These are phyloP conservation scores for Aphelenchoides avenae DNA, from an alignment of 1,140 invertebrate species.

Conservation along the genomic window DNA sequence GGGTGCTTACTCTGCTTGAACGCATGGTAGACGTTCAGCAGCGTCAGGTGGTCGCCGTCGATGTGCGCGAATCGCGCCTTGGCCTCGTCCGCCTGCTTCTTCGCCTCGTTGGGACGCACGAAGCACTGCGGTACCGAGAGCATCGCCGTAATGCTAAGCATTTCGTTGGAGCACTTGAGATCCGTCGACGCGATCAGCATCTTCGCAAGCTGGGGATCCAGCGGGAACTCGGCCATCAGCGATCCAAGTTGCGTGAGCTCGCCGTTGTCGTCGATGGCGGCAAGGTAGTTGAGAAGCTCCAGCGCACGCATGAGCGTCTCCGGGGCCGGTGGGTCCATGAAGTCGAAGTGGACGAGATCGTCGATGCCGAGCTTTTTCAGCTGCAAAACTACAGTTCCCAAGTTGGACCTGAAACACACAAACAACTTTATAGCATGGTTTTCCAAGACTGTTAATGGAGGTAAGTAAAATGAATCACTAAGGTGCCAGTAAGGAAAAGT, in stretches of 20 bases:
- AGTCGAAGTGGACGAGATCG: slow-evolving; percentile 68
- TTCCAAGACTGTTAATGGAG: too few relatives aligned
- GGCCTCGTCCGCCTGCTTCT: slow-evolving; percentile 95
- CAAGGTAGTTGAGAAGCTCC: slow-evolving; percentile 43
- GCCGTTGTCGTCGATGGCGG: slow-evolving; percentile 63
- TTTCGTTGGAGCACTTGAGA: slow-evolving; percentile 98
- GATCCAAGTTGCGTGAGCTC: slow-evolving; percentile 90
- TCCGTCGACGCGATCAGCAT: slow-evolving; percentile 78
- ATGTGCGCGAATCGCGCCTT: slow-evolving; percentile 99
- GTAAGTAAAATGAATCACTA: too few relatives aligned
- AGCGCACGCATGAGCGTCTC: slow-evolving; percentile 71
- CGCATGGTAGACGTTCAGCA: slow-evolving; percentile 91
- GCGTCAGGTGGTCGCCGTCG: slow-evolving; percentile 92
- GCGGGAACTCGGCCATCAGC: slow-evolving; percentile 97
- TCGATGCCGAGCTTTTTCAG: slow-evolving; percentile 98
- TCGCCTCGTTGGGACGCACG: slow-evolving; percentile 94
- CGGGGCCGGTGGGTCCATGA: slow-evolving; percentile 90
- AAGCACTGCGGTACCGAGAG: slow-evolving; percentile 93
- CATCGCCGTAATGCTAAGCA: slow-evolving; percentile 94
- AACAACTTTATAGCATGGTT: too few relatives aligned
- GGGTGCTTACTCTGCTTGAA: slow-evolving; percentile 86
- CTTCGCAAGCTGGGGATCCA: slow-evolving; percentile 90
- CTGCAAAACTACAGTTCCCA: slow-evolving; percentile 26
- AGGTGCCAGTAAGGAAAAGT: too few relatives aligned
- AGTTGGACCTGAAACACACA: slow-evolving; percentile 73